These are phyloP conservation scores for Limonius californicus DNA, from an alignment of 1,140 invertebrate genomes.

Conservation along the genomic window DNA sequence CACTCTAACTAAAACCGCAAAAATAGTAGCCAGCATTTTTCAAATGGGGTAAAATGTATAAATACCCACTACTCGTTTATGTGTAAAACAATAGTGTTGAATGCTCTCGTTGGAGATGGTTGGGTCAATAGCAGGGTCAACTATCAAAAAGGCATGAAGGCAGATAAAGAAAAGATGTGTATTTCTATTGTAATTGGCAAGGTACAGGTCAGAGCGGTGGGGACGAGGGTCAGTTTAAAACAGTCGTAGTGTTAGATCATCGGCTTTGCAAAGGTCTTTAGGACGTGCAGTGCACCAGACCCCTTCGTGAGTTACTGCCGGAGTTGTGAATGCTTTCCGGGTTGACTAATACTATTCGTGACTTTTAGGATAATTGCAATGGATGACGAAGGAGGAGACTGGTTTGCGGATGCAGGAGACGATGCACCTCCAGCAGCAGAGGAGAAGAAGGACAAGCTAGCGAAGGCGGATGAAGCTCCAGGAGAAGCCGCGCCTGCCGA, in stretches of 20 bases:
- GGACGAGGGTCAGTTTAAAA: slow-evolving; percentile 33
- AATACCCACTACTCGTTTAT: slow-evolving; percentile 9
- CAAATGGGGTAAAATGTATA: slow-evolving; percentile 14
- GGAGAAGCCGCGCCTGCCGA: slow-evolving; percentile 46
- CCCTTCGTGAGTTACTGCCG: neutral
- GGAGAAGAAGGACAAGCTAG: slow-evolving; percentile 4
- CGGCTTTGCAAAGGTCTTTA: slow-evolving; percentile 29
- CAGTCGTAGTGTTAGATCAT: slow-evolving; percentile 33
- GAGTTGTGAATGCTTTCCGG: neutral
- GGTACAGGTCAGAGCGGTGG: slow-evolving; percentile 27
- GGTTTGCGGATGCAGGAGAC: slow-evolving; percentile 39
- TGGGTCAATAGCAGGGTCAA: too few species aligned
- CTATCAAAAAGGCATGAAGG: neutral
- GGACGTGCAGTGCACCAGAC: neutral
- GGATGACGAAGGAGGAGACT: slow-evolving; percentile 34
- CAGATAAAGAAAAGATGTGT: neutral
- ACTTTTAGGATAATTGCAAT: slow-evolving; percentile 13
- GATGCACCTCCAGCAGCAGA: slow-evolving; percentile 45
- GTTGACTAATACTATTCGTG: neutral
- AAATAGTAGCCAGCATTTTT: neutral
- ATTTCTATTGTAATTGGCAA: slow-evolving; percentile 44
- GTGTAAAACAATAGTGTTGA: neutral
- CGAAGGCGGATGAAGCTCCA: slow-evolving; percentile 28
- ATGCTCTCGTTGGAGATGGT: too few species aligned
- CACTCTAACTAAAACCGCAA: neutral